Conservation (phyloP, 2,888 invertebrate genomes). For the Acholoe squamosa region DNA sequence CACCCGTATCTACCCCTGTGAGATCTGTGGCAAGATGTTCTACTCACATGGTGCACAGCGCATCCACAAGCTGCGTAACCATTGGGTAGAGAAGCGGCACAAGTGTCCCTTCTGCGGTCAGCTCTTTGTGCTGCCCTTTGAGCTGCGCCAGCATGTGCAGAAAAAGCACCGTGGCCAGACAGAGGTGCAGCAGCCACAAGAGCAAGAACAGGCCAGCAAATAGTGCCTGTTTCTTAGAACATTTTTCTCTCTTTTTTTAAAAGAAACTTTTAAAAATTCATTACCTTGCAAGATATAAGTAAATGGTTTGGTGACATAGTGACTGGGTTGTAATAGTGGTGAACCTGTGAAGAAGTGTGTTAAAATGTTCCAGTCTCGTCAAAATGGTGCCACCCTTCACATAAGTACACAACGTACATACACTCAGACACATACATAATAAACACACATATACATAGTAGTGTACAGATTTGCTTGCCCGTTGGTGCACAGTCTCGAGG, state of each 20-base stretch:
- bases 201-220: conserved; percentile 16
- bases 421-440: not conserved
- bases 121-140: conserved; percentile 71
- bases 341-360: not conserved
- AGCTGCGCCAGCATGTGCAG: conserved; percentile 70
- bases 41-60: conserved; percentile 72
- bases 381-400: conserved; percentile 45
- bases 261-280: not conserved
- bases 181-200: not conserved
- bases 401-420: not conserved
- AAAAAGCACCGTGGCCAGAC: conserved; percentile 68
- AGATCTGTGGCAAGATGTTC: conserved; percentile 71
- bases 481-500: not conserved
- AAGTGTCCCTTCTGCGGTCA: conserved; percentile 71
- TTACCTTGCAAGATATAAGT: not conserved
- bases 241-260: conserved; percentile 1
- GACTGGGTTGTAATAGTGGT: conserved; percentile 18
- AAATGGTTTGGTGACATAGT: not conserved
- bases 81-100: conserved; percentile 72
- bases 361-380: not conserved
- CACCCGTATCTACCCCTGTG: conserved; percentile 72
- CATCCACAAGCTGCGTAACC: conserved; percentile 73
- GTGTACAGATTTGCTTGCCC: conserved; percentile 37
- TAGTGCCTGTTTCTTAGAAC: not conserved
- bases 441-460: not conserved